Evolutionary conservation across 2,113 vertebrate genomes (phyloP).

Genomic region (Turnix velox): DNA sequence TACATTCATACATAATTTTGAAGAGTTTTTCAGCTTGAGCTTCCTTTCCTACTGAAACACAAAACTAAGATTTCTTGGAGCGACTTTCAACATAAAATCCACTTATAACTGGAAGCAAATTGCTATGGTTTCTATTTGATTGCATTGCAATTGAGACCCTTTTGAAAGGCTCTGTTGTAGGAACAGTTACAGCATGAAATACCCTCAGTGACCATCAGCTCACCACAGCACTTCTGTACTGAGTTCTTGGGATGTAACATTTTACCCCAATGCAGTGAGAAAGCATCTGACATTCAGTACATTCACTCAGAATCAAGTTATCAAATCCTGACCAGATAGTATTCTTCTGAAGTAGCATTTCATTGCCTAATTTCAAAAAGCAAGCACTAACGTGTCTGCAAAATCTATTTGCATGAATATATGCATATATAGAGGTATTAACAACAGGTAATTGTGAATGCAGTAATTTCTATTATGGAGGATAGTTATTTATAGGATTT

Average conservation of each 20-base stretch:
- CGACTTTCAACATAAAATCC: not conserved
- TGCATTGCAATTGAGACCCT: conserved; percentile 22
- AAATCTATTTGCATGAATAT: not conserved
- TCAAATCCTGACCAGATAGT: not conserved
- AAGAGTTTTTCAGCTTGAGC: not conserved
- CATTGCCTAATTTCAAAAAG: not conserved
- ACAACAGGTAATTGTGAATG: not conserved
- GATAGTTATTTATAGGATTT: not conserved
- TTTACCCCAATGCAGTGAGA: not conserved
- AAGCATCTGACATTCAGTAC: not conserved
- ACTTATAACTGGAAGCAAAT: conserved; percentile 24
- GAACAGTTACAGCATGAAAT: conserved; percentile 40
- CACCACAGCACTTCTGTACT: not conserved
- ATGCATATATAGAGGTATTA: not conserved
- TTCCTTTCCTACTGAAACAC: not conserved
- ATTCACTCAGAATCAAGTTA: conserved; percentile 7
- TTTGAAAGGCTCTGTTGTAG: conserved; percentile 42
- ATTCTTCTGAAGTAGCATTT: not conserved
- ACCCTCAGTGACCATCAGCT: conserved; percentile 24
- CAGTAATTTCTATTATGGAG: not conserved
- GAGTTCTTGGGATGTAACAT: not conserved
- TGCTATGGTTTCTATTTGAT: conserved; percentile 19
- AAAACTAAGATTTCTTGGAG: not conserved
- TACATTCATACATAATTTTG: not conserved
- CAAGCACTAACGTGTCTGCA: not conserved